Conservation (phyloP, 2,888 invertebrate genomes). For the Neoascia interrupta region DNA sequence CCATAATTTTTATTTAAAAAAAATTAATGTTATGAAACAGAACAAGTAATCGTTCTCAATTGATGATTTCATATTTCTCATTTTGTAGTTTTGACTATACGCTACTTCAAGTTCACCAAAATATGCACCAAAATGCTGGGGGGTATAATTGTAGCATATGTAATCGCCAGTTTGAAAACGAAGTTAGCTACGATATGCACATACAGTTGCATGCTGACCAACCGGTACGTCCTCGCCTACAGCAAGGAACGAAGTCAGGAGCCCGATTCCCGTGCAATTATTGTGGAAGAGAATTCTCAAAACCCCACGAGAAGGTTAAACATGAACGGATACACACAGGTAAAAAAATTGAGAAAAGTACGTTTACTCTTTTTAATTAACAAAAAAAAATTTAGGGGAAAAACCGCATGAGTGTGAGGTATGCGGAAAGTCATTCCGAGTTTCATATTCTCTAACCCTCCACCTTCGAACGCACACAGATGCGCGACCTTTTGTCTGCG, state of each 20-base stretch:
- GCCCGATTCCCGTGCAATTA: slow-evolving; percentile 86
- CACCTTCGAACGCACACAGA: slow-evolving; percentile 91
- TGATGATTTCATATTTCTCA: too few relatives aligned
- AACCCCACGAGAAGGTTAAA: slow-evolving; percentile 90
- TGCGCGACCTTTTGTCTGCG: slow-evolving; percentile 87
- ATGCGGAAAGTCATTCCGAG: slow-evolving; percentile 89
- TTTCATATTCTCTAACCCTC: slow-evolving; percentile 88
- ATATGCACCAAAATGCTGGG: slow-evolving; percentile 83
- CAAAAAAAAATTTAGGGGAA: slow-evolving; percentile 81
- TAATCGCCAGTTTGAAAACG: slow-evolving; percentile 85
- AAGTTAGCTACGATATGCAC: slow-evolving; percentile 86
- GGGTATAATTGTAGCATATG: slow-evolving; percentile 85
- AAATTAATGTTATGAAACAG: too few relatives aligned
- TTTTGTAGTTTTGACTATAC: slow-evolving; percentile 76
- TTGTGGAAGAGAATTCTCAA: slow-evolving; percentile 85
- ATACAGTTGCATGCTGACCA: slow-evolving; percentile 83
- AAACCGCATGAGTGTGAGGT: slow-evolving; percentile 90
- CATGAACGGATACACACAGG: slow-evolving; percentile 92
- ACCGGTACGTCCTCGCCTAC: slow-evolving; percentile 16
- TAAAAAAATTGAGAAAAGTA: slow-evolving; percentile 30
- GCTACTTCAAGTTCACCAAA: slow-evolving; percentile 82
- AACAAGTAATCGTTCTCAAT: too few relatives aligned
- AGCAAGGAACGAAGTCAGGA: slow-evolving; percentile 62
- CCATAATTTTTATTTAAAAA: too few relatives aligned
- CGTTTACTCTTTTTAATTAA: not conserved